Evolutionary conservation across 2,888 invertebrate species (phyloP), one percentile per base, ranked within the genome.

Genomic region (Xestia ashworthii): DNA sequence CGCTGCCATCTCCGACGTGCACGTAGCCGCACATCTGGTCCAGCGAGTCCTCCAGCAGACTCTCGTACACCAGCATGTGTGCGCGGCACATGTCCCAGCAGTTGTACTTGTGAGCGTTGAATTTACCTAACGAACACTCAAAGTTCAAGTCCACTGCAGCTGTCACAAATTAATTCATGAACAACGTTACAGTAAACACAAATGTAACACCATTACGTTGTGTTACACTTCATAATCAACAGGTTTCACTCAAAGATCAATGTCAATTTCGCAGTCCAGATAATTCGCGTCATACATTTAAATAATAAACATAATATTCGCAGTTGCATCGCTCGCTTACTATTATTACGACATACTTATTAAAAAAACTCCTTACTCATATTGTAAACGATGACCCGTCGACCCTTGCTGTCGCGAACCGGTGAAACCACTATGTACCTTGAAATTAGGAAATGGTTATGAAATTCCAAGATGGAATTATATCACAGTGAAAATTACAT

Each of bases 351-450:
- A 86, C 83, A 81, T 85, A 86, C 85, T 72, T 89, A 86, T 79
- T 69, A 89, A 88, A 88, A 32, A 87, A 88, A 76, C 82, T 84
- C 92, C 96, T 97, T 96, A 97, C 97, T 95, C 93, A 97, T 97
- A 88, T 97, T 95, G 87, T 97, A 97, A 79, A 98, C 97, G 89
- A 98, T 97, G 83, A 98, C 98, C 88, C 98, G 97, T 3, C 98
- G 97, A 71, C 98, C 98, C 88, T 97, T 94, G 87, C 95, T 96
- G 94, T 98, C 98, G 80, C 98, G 97, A 80, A 98, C 97, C 50
- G 98, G 98, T 73, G 98, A 98, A 41, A 97, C 98, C 89, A 98
- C 98, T 87, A 98, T 97, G 92, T 98, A 98, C 91, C 98, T 98
- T 88, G 76, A 92, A 92, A 90, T 92, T 90, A 91, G 84, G 91